Conservation (phyloP, 2,888 invertebrate species). For the Lamproptera curius region DNA sequence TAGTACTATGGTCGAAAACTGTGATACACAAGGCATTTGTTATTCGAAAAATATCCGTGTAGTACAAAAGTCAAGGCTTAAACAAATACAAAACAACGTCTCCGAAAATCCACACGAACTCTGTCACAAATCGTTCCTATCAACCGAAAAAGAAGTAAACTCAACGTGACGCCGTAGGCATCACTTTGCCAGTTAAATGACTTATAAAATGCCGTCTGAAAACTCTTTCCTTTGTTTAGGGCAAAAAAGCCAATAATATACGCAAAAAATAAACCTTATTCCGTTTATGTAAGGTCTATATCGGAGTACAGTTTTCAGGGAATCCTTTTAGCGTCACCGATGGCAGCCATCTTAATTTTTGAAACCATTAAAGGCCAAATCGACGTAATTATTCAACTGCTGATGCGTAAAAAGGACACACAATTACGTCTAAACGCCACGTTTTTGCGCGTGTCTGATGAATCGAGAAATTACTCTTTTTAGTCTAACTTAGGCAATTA, state of each 20-base stretch:
- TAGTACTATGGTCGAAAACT: too few relatives aligned
- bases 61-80: too few relatives aligned
- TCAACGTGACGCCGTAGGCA: not conserved
- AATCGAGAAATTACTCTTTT: too few relatives aligned
- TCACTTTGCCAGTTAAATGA: constrained; percentile 9
- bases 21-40: too few relatives aligned
- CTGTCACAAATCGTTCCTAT: not conserved
- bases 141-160: not conserved
- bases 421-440: not conserved
- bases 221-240: constrained; percentile 8
- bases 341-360: constrained; percentile 19
- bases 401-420: constrained; percentile 4
- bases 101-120: not conserved
- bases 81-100: too few relatives aligned
- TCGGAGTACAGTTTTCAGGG: not conserved
- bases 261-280: not conserved
- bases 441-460: too few relatives aligned
- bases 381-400: constrained; percentile 8
- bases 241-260: not conserved
- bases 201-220: constrained; percentile 11
- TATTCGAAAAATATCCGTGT: not conserved
- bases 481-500: too few relatives aligned
- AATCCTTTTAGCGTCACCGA: constrained; percentile 8
- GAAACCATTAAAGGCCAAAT: constrained; percentile 18
- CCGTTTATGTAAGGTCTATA: too few relatives aligned